Evolutionary conservation across 2,888 invertebrate species (phyloP).

Genomic region (Cosmia pyralina): DNA sequence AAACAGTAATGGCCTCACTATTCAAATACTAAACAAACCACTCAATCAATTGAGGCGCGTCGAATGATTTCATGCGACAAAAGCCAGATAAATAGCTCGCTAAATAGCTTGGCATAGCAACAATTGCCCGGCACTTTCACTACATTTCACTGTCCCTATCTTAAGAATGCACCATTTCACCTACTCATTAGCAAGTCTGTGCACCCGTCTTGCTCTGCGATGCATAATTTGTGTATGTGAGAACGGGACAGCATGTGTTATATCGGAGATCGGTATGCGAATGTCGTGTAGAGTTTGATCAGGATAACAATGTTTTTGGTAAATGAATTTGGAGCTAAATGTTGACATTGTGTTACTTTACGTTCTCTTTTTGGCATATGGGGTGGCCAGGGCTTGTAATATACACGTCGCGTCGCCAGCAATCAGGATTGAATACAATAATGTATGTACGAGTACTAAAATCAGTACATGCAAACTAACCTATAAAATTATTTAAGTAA

Average conservation of each 20-base stretch:
- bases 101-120: slow-evolving; percentile 54
- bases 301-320: slow-evolving; percentile 61
- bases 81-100: slow-evolving; percentile 47
- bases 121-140: slow-evolving; percentile 75
- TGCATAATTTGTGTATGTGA: slow-evolving; percentile 69
- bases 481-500: not conserved
- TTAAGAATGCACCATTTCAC: slow-evolving; percentile 77
- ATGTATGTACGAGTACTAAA: not conserved
- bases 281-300: slow-evolving; percentile 69
- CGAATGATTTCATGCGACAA: slow-evolving; percentile 53
- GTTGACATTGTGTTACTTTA: slow-evolving; percentile 9
- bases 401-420: not conserved
- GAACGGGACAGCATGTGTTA: slow-evolving; percentile 72
- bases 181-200: slow-evolving; percentile 79
- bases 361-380: slow-evolving; percentile 11
- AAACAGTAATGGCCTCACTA: slow-evolving; percentile 26
- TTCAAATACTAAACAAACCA: slow-evolving; percentile 30
- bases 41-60: slow-evolving; percentile 41
- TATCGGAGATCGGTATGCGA: slow-evolving; percentile 78
- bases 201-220: slow-evolving; percentile 70
- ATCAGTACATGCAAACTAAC: not conserved
- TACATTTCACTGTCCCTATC: slow-evolving; percentile 72
- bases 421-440: not conserved
- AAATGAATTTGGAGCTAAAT: slow-evolving; percentile 48
- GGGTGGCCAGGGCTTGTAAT: not conserved